Base-by-base conservation (phyloP, 2,113 vertebrate genomes). In the Orthochromis malagaraziensis region DNA sequence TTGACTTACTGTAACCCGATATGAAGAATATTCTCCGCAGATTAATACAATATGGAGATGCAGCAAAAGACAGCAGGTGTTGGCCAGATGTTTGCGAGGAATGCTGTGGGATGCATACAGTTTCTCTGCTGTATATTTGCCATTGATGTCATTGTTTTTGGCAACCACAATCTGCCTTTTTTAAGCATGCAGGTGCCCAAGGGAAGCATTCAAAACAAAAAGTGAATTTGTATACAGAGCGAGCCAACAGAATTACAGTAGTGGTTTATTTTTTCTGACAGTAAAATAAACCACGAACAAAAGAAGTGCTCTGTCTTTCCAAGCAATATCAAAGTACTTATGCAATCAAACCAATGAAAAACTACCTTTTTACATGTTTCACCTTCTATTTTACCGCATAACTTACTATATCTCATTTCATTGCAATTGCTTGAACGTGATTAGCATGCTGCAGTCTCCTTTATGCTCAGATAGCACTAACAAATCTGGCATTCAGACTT, bases 1-100 rank as follows among this genome's bases (percentile, higher is more conserved):
- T 31, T 33, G 47, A 85, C 70, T 87, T 24, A n/a, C 16, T 60
- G 9, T 47, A 54, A 83, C n/a, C 31, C 35, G 33, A 77, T 70
- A 89, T 24, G 35, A 9, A 38, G 60, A 12, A 26, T 45, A 58
- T 58, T 45, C 31, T 80, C 73, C 16, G 38, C 13, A 81, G 12
- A 80, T 68, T 14, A 10, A 73, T 42, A 51, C 33, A 11, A 45
- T 63, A 21, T 81, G 79, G 77, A 60, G 33, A 80, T 57, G 84
- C 63, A 57, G 58, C 1, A 2, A 86, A n/a, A 79, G 63, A 33
- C 14, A 73, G 16, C 91, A 91, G 91, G 84, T 90, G 91, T 86
- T 38, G 51, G 38, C 87, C 92, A 93, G 89, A 94, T 91, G 87
- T 90, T 89, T 4, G 2, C 10, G 51, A 70, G 40, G 77, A 79